These are phyloP conservation scores for Sabellastarte sp. DNA, from an alignment of 2,888 invertebrate genomes.

Conservation along the genomic window DNA sequence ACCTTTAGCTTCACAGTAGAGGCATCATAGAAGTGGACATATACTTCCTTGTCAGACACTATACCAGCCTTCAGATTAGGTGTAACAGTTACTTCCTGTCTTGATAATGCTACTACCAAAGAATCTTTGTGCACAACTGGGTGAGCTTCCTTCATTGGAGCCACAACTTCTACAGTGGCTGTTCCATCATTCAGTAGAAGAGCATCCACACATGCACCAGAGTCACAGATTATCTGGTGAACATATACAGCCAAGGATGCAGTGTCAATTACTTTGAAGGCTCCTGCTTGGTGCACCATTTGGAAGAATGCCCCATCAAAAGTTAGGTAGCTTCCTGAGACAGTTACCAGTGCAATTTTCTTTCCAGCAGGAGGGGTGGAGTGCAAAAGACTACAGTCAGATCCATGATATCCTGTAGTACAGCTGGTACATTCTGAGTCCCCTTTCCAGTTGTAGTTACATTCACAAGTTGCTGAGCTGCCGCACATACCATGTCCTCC, in stretches of 20 bases:
- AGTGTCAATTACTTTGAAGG: background rate
- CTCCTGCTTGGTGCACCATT: background rate
- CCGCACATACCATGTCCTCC: conserved; percentile 31
- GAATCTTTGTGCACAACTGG: no score
- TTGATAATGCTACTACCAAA: no score
- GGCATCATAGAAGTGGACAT: no score
- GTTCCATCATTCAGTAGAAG: background rate
- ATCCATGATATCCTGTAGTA: conserved; percentile 21
- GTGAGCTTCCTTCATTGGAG: no score
- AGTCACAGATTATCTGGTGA: background rate
- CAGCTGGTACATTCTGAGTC: conserved; percentile 19
- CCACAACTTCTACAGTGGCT: background rate
- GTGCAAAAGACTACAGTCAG: conserved; percentile 17
- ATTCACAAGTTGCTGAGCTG: conserved; percentile 24
- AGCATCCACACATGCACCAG: background rate
- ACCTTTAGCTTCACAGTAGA: no score
- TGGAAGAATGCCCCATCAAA: background rate
- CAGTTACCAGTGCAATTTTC: background rate
- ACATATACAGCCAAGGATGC: background rate
- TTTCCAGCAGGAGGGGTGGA: background rate
- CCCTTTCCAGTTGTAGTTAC: conserved; percentile 20
- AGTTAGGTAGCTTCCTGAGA: background rate
- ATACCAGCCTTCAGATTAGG: no score
- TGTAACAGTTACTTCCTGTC: no score
- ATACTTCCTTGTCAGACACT: no score